phyloP scores from a whole-genome alignment of 2,888 invertebrate species.

The Acrobasis consociella region DNA sequence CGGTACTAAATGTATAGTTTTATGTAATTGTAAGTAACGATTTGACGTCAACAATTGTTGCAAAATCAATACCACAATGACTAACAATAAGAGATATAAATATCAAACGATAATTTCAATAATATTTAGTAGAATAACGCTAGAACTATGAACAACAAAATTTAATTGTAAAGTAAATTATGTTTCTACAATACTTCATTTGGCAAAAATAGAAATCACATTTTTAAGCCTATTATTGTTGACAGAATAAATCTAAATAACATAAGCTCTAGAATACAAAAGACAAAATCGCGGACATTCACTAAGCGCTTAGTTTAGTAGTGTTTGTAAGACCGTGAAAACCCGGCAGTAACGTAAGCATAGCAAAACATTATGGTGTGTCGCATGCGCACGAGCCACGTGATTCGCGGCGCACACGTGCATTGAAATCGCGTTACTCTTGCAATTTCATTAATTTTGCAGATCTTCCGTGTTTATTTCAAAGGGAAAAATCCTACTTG shows the following conservation, averaged over 20 bases:
- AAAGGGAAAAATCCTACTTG: background rate
- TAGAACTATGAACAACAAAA: too few relatives aligned
- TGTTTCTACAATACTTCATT: too few relatives aligned
- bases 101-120: too few relatives aligned
- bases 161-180: too few relatives aligned
- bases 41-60: too few relatives aligned
- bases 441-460: conserved; percentile 41
- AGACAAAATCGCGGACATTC: background rate
- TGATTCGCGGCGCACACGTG: conserved; percentile 46
- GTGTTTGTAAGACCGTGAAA: conserved; percentile 33
- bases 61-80: too few relatives aligned
- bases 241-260: background rate
- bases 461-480: conserved; percentile 39
- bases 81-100: too few relatives aligned
- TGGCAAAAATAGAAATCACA: too few relatives aligned
- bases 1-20: too few relatives aligned
- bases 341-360: conserved; percentile 39
- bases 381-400: conserved; percentile 48
- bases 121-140: too few relatives aligned
- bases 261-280: background rate
- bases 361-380: conserved; percentile 35
- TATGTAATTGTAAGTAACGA: too few relatives aligned
- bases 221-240: too few relatives aligned
- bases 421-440: conserved; percentile 37
- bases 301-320: background rate